Evolutionary conservation across 2,113 vertebrate species (phyloP), one percentile per base, ranked within the genome.

Genomic region (Sceloporus undulatus): DNA sequence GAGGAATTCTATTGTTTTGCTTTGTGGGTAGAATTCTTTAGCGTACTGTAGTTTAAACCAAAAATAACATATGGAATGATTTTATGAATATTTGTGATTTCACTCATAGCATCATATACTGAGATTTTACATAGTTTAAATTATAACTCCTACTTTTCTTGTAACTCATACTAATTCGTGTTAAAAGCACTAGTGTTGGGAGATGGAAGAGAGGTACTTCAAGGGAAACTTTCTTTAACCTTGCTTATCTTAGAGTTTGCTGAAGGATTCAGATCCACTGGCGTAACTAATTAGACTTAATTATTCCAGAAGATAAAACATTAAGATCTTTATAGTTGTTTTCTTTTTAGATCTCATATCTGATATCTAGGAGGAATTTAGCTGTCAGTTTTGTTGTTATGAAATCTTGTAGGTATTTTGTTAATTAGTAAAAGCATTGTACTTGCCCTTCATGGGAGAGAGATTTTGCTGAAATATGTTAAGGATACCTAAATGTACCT

Each of bases 401-500:
- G 16, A 87, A 40, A 9, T 19, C 79, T 87, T 85, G 0, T 56
- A n/a, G 19, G 1, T 85, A 34, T 25, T 82, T 0, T 85, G 25
- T 85, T 56, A 89, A 66, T 88, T 83, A 88, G 71, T 18, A 59
- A 82, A 87, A 90, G 59, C 70, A 27, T 62, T 90, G 7, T 79
- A 90, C 25, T 74, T 85, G 59, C 70, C 73, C 52, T 89, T 91
- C 23, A 13, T 54, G 52, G 85, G 78, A 88, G 62, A 90, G 71
- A 62, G 34, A 23, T 89, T 89, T 38, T 89, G 21, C 82, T 89
- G 89, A 87, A 90, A 87, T 25, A 85, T 87, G n/a, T 71, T 79
- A 40, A 79, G 68, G 27, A 40, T 38, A 87, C 84, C n/a, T 1
- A 56, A 0, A 0, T 0, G 0, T 80, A 19, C 73, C 40, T 23